These are phyloP conservation scores for Mergus octosetaceus DNA, from an alignment of 2,797 vertebrate genomes.

Conservation along the genomic window DNA sequence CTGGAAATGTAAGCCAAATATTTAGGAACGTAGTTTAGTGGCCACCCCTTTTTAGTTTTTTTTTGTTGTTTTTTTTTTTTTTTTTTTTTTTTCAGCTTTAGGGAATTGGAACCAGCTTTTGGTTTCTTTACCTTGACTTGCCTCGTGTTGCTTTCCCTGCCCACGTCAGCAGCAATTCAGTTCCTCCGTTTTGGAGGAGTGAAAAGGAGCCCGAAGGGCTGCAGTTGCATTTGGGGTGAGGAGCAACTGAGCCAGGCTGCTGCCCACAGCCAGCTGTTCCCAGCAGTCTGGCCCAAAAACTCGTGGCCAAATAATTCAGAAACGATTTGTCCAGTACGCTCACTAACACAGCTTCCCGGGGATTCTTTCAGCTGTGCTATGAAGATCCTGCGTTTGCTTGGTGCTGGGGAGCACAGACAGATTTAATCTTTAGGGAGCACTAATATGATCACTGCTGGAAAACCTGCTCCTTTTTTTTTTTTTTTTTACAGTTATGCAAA, in stretches of 20 bases:
- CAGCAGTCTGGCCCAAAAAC: neutral
- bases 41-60: neutral
- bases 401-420: fast-evolving
- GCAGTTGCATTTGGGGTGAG: neutral
- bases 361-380: neutral
- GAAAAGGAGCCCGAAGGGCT: neutral
- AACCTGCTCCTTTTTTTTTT: neutral
- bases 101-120: neutral
- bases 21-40: neutral
- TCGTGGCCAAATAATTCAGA: neutral
- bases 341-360: neutral
- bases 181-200: neutral
- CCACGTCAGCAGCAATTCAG: neutral
- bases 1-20: neutral
- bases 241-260: neutral
- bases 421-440: neutral
- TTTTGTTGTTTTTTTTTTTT: neutral
- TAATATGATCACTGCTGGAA: neutral
- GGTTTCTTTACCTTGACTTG: neutral
- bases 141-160: neutral
- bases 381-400: neutral
- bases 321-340: neutral
- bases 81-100: neutral
- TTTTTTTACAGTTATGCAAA: neutral
- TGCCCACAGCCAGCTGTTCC: neutral